Evolutionary conservation across 2,113 vertebrate genomes (phyloP).

Genomic region (Pyrgilauda ruficollis): DNA sequence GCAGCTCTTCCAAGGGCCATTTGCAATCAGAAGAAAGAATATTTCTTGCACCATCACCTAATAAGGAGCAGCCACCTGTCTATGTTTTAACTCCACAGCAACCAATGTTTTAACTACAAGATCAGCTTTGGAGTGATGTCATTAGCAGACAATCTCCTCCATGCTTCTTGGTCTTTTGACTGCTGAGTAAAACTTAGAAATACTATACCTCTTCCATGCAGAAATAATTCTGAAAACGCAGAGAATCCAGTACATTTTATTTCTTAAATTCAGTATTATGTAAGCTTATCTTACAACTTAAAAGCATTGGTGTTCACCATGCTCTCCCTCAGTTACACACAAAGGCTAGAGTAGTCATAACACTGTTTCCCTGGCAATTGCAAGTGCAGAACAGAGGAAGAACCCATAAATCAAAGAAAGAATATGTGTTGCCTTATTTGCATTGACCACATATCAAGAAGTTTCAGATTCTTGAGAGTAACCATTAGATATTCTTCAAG

Average conservation of each 20-base stretch:
- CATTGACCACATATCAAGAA: background rate
- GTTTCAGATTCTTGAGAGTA: background rate
- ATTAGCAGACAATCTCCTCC: background rate
- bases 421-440: background rate
- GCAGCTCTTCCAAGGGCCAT: background rate
- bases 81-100: background rate
- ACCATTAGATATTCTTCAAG: background rate
- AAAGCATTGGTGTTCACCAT: background rate
- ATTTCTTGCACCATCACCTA: background rate
- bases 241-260: background rate
- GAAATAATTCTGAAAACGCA: background rate
- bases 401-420: background rate
- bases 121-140: background rate
- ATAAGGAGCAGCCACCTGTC: background rate
- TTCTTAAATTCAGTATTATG: background rate
- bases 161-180: background rate
- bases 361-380: background rate
- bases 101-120: background rate
- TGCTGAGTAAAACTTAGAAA: background rate
- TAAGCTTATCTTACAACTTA: background rate
- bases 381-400: background rate
- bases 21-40: background rate
- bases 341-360: background rate
- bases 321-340: background rate
- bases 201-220: background rate